phyloP scores from a whole-genome alignment of 2,888 invertebrate genomes.

The Drosophila koepferae region DNA sequence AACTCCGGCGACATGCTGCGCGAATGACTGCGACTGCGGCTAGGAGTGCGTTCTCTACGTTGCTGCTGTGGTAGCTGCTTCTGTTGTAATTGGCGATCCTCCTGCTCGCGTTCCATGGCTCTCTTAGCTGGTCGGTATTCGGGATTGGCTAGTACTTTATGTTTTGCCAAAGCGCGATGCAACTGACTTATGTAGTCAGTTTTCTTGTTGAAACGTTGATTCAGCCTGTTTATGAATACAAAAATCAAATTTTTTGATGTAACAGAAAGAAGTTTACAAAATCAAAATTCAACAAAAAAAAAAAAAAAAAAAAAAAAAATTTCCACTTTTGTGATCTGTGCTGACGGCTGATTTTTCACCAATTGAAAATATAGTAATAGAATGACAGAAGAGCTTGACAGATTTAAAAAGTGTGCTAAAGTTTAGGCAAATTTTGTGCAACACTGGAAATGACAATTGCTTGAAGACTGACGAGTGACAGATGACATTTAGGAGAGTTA shows the following conservation, averaged over 20 bases:
- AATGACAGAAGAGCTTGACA: background rate
- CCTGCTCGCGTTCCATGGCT: background rate
- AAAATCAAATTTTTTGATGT: background rate
- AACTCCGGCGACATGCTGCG: slow-evolving; percentile 55
- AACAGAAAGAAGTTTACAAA: background rate
- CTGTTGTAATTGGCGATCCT: background rate
- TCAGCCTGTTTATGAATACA: slow-evolving; percentile 33
- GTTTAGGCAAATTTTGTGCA: background rate
- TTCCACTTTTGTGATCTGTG: background rate
- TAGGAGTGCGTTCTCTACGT: slow-evolving; percentile 26
- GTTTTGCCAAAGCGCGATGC: slow-evolving; percentile 11
- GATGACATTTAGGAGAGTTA: background rate
- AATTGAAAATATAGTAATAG: background rate
- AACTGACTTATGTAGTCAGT: slow-evolving; percentile 32
- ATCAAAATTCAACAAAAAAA: too few relatives aligned
- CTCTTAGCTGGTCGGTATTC: background rate
- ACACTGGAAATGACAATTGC: background rate
- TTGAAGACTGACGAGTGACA: background rate
- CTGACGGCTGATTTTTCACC: background rate
- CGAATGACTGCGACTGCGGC: slow-evolving; percentile 26
- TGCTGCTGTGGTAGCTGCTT: background rate
- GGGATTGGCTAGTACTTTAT: background rate
- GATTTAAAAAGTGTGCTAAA: background rate
- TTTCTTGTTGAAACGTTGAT: slow-evolving; percentile 11
- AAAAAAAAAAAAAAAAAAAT: too few relatives aligned